Percentiles rank a stretch among this genome's conserved stretches.
Evolutionary conservation across 2,888 invertebrate genomes (phyloP).

Genomic region (Coremacera marginata): DNA sequence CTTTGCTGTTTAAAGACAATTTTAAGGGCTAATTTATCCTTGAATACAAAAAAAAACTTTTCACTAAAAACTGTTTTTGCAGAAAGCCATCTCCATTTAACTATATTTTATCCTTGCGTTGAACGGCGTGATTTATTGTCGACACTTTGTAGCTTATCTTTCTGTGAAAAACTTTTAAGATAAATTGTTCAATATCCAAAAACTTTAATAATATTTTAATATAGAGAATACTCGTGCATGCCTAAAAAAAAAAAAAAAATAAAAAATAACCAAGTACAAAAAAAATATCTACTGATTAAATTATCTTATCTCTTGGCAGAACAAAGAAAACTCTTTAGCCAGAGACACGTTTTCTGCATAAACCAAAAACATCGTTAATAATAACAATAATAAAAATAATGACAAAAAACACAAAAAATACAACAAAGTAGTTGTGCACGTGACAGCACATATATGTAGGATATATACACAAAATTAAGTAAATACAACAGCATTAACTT

Average conservation of each 20-base stretch:
- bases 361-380: conserved; percentile 33
- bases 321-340: conserved; percentile 19
- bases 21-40: neutral
- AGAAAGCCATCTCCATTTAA: too few relatives aligned
- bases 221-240: neutral
- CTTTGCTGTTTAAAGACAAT: neutral
- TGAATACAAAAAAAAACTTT: too few relatives aligned
- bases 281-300: conserved; percentile 23
- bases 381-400: conserved; percentile 18
- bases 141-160: neutral
- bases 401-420: neutral
- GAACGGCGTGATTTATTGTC: too few relatives aligned
- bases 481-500: conserved; percentile 58
- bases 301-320: conserved; percentile 20
- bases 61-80: too few relatives aligned
- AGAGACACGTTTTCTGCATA: conserved; percentile 36
- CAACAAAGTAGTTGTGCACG: neutral
- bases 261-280: too few relatives aligned
- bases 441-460: neutral
- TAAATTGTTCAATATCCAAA: conserved; percentile 4
- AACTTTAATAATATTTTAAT: neutral
- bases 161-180: neutral
- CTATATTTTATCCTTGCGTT: too few relatives aligned
- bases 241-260: neutral
- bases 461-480: conserved; percentile 25